Evolutionary conservation across 1,140 invertebrate species (phyloP), one percentile per base, ranked within the genome.

Genomic region (Drosophila equinoxialis): DNA sequence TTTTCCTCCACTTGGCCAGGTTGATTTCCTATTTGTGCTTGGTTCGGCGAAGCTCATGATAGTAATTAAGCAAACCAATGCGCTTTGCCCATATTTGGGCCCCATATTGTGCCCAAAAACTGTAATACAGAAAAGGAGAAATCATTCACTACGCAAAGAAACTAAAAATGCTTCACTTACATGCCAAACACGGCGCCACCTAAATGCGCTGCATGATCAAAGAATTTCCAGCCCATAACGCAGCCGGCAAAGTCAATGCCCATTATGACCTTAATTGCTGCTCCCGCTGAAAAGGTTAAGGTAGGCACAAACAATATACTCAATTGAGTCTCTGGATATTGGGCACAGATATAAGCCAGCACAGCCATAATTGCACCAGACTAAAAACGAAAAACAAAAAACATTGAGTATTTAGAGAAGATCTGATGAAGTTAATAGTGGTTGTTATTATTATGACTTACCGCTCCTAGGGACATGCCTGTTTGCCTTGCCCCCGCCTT

Each of bases 141-240:
- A 17, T 11, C 3, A 51, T 17, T 10, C 23, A 51, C 55, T 26
- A 8, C 0, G 39, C 14, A 20, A 1, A 35, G 2, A 11, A 7
- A n/a, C 7, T 3, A 10, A 1, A 5, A 41, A 26, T 0, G 10
- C 5, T 7, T 6, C 1, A 90, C 91, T 89, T 75, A 98, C 96
- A 99, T 94, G 94, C 98, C 98, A 93, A 96, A 98, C 45, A 98
- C 83, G 42, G 96, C 96, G 61, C 98, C 98, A 58, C 98, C 97
- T 77, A 99, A 94, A 96, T 99, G 98, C 33, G 98, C 98, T n/a
- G 98, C 98, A 93, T 99, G 98, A 91, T 99, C 98, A 91, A 99
- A 97, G 68, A 97, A 94, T 92, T 95, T 95, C 98, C 98, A 99
- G n/a, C 96, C 94, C 23, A 98, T 89, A 5, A 98, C 35, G 41